phyloP scores from a whole-genome alignment of 2,113 vertebrate genomes.

The Brachyistius frenatus region DNA sequence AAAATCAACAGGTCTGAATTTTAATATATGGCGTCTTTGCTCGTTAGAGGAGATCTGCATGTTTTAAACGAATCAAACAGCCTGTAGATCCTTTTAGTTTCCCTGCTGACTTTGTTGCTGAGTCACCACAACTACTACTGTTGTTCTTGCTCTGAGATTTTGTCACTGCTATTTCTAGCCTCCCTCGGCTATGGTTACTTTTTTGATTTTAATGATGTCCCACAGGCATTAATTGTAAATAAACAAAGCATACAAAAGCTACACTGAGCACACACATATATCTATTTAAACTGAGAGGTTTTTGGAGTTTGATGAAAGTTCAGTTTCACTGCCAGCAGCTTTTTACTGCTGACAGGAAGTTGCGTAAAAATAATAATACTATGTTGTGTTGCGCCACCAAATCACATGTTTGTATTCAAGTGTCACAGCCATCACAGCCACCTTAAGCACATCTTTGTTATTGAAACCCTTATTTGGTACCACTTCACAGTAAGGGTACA shows the following conservation, averaged over 20 bases:
- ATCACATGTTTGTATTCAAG: background rate
- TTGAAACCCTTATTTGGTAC: too few relatives aligned
- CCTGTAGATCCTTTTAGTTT: constrained; percentile 18
- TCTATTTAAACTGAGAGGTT: background rate
- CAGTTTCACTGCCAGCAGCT: constrained; percentile 1
- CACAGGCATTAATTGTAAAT: constrained; percentile 64
- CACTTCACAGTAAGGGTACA: too few relatives aligned
- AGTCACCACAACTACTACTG: constrained; percentile 41
- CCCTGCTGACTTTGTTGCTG: constrained; percentile 40
- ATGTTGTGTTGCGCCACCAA: background rate
- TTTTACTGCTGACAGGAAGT: background rate
- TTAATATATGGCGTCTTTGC: constrained; percentile 1
- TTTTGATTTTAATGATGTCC: constrained; percentile 78
- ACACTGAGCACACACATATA: constrained; percentile 26
- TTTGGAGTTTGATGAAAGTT: constrained; percentile 10
- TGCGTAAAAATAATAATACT: background rate
- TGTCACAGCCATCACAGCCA: too few relatives aligned
- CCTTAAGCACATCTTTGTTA: too few relatives aligned
- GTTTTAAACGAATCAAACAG: constrained; percentile 41
- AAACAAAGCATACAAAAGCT: constrained; percentile 38
- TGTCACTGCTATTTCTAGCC: constrained; percentile 68
- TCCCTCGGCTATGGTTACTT: constrained; percentile 65
- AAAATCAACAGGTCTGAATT: constrained; percentile 29
- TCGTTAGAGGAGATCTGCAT: constrained; percentile 27
- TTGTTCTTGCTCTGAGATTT: constrained; percentile 43